These are phyloP conservation scores for Metopia argyrocephala DNA, from an alignment of 2,888 invertebrate species.

Conservation along the genomic window DNA sequence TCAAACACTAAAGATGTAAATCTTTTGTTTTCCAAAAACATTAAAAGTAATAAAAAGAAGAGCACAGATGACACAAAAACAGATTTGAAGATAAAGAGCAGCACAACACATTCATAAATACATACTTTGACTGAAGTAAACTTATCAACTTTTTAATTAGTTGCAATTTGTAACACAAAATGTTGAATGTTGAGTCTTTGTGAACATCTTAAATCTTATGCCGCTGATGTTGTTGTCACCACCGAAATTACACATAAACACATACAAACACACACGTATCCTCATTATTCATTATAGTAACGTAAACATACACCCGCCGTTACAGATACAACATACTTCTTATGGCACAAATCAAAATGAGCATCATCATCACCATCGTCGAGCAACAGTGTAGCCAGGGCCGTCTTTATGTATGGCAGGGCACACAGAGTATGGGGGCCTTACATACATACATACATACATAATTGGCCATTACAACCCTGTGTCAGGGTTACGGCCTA, in stretches of 20 bases:
- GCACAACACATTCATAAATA: constrained; percentile 28
- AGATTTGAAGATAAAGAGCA: neutral
- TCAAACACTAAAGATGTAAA: constrained; percentile 58
- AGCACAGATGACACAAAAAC: neutral
- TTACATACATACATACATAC: no score
- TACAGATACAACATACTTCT: constrained; percentile 58
- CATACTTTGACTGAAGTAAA: constrained; percentile 66
- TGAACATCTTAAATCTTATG: constrained; percentile 69
- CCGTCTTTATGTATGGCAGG: constrained; percentile 65
- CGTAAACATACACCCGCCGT: constrained; percentile 31
- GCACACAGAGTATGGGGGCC: no score
- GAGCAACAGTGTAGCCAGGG: constrained; percentile 56
- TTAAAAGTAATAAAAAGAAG: neutral
- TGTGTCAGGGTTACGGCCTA: no score
- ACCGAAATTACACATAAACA: constrained; percentile 5
- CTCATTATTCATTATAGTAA: neutral
- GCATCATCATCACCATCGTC: constrained; percentile 2
- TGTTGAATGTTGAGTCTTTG: no score
- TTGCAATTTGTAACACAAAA: constrained; percentile 73
- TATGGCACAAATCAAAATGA: constrained; percentile 65
- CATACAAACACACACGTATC: neutral
- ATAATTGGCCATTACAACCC: no score
- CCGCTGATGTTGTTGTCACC: constrained; percentile 54
- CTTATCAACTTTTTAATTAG: constrained; percentile 76
- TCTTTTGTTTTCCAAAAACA: constrained; percentile 22